Percentiles rank a stretch among this genome's conserved stretches.
phyloP scores from a whole-genome alignment of 2,888 invertebrate genomes.

The Phoronis australis region DNA sequence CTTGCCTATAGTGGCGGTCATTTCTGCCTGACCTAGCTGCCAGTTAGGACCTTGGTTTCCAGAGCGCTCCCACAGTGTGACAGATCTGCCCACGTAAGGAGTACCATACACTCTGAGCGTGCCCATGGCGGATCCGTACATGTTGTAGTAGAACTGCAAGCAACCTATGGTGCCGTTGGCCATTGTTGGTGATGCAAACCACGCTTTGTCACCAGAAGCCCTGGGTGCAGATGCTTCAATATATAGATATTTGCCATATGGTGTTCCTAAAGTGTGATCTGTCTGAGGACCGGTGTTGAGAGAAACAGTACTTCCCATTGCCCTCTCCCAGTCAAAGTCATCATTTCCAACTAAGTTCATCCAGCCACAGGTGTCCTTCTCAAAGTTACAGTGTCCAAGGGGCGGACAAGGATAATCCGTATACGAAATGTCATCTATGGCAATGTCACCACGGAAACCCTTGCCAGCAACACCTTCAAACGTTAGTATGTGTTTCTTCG shows the following conservation, averaged over 20 bases:
- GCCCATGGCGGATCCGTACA: constrained; percentile 30
- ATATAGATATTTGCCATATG: constrained; percentile 64
- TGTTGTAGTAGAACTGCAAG: constrained; percentile 42
- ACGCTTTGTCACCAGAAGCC: constrained; percentile 63
- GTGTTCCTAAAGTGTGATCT: constrained; percentile 23
- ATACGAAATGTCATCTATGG: constrained; percentile 16
- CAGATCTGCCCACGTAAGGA: constrained; percentile 9
- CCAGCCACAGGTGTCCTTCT: constrained; percentile 39
- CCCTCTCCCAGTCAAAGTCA: constrained; percentile 45
- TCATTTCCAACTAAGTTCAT: constrained; percentile 39
- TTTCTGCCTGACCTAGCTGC: constrained; percentile 24
- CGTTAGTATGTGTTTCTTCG: constrained; percentile 17
- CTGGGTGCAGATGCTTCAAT: constrained; percentile 68
- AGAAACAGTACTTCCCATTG: constrained; percentile 19
- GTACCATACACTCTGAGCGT: constrained; percentile 22
- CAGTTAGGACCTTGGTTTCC: constrained; percentile 23
- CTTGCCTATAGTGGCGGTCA: constrained; percentile 16
- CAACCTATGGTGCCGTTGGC: constrained; percentile 24
- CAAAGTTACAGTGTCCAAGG: constrained; percentile 45
- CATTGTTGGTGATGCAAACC: constrained; percentile 45
- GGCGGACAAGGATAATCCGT: constrained; percentile 20
- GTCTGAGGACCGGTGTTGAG: constrained; percentile 15
- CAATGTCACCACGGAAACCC: constrained; percentile 14
- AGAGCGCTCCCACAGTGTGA: neutral
- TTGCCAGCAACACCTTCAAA: constrained; percentile 3